Evolutionary conservation across 2,113 vertebrate species (phyloP).

Genomic region (Mionectes macconnelli): DNA sequence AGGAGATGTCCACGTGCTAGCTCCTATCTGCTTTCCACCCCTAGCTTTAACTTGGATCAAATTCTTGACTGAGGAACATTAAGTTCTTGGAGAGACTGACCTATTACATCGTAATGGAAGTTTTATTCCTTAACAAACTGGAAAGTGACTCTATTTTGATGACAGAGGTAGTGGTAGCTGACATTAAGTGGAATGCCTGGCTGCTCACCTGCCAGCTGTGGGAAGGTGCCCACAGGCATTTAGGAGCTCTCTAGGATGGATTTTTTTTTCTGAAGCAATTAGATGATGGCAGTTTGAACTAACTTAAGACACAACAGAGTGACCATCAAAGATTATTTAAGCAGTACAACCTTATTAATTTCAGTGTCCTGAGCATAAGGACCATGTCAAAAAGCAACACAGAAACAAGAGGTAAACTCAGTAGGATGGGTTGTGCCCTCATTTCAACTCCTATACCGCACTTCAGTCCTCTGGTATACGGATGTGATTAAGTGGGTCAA

Average conservation of each 20-base stretch:
- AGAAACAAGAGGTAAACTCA: not conserved
- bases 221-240: not conserved
- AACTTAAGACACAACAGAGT: not conserved
- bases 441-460: not conserved
- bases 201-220: rapidly evolving
- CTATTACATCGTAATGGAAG: not conserved
- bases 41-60: not conserved
- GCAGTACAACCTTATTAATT: not conserved
- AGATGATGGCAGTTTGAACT: not conserved
- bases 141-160: not conserved
- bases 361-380: not conserved
- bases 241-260: not conserved
- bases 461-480: not conserved
- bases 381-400: not conserved
- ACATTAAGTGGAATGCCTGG: not conserved
- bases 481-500: not conserved
- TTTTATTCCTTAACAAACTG: not conserved
- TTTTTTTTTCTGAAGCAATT: not conserved
- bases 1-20: not conserved
- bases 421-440: not conserved
- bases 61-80: not conserved
- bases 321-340: not conserved
- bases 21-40: not conserved
- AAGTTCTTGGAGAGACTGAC: not conserved
- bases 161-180: not conserved